Evolutionary conservation across 1,140 invertebrate species (phyloP), one percentile per base, ranked within the genome.

Genomic region (Zaprionus capensis): DNA sequence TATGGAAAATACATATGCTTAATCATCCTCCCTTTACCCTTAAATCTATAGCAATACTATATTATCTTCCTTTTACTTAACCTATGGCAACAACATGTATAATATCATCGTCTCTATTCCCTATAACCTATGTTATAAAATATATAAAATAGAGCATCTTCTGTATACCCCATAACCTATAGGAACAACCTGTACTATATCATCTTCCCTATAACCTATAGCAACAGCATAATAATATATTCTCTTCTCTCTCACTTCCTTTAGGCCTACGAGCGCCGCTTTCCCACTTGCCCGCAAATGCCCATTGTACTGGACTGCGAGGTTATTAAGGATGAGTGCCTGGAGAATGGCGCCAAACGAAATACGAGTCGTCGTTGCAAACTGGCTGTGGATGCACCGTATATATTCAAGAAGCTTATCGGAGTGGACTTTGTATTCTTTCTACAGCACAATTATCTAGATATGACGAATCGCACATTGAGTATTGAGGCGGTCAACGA

Each of bases 401-500:
- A 99, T 93, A 94, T 99, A 34, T 94, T 99, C 55, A 99, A 99
- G 94, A 99, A 99, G 95, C 97, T 99, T 83, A 97, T 98, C 86
- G 98, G 98, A 28, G 98, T 99, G 0, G 98, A 99, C 88, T 96
- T 95, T 93, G 95, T 99, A 26, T 97, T 96, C 92, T 99, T 99
- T 93, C 96, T 98, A 79, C 98, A 99, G 94, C 97, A 96, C 93
- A 99, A 99, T 93, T 95, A 95, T 71, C 93, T 99, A 75, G 96
- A 99, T 93, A 94, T 96, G 69, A 94, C 96, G 64, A 95, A 95
- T 66, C 95, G 97, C 76, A 96, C 96, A 46, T 94, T 99, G 51
- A 95, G 96, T 92, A 99, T 99, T 88, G 97, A 98, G 94, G 98
- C 98, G 17, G 96, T 95, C 65, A 99, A 99, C 93, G 98, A 99